These are phyloP conservation scores for Stenolophus ochropezus DNA, from an alignment of 2,888 invertebrate genomes.

Conservation along the genomic window DNA sequence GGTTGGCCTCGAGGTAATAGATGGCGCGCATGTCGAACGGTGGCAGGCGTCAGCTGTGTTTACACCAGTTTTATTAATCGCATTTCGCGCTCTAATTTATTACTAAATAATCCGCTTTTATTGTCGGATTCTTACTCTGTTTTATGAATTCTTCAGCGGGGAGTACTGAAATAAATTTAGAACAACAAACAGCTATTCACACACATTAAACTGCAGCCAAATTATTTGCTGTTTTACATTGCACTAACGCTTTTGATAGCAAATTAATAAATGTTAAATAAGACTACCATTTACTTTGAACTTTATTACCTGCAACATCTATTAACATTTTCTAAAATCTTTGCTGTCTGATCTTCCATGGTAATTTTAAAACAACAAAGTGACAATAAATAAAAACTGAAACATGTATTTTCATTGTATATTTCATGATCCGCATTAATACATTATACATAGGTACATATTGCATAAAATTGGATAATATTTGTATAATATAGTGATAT, in stretches of 20 bases:
- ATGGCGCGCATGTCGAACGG: not conserved
- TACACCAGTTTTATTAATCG: conserved; percentile 27
- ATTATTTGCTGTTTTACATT: not conserved
- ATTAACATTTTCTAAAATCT: too few relatives aligned
- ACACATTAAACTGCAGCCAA: not conserved
- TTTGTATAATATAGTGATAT: too few relatives aligned
- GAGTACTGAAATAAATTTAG: conserved; percentile 9
- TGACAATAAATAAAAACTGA: too few relatives aligned
- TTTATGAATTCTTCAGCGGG: conserved; percentile 7
- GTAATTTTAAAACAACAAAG: too few relatives aligned
- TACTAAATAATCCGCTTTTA: not conserved
- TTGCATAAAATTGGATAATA: too few relatives aligned
- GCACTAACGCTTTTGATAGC: not conserved
- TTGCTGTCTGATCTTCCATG: too few relatives aligned
- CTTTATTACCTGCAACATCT: too few relatives aligned
- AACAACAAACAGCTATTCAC: conserved; percentile 12
- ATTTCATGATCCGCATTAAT: too few relatives aligned
- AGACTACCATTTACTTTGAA: not conserved
- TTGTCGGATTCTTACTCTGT: conserved; percentile 1
- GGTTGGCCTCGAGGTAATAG: not conserved
- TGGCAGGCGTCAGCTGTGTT: conserved; percentile 24
- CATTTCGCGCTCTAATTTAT: conserved; percentile 15
- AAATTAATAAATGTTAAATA: not conserved
- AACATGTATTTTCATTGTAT: too few relatives aligned
- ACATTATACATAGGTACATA: too few relatives aligned